A percentile compares a stretch with the other conserved stretches of the same genome.
phyloP scores from a whole-genome alignment of 2,113 vertebrate species.

The Onychorhynchus coronatus region DNA sequence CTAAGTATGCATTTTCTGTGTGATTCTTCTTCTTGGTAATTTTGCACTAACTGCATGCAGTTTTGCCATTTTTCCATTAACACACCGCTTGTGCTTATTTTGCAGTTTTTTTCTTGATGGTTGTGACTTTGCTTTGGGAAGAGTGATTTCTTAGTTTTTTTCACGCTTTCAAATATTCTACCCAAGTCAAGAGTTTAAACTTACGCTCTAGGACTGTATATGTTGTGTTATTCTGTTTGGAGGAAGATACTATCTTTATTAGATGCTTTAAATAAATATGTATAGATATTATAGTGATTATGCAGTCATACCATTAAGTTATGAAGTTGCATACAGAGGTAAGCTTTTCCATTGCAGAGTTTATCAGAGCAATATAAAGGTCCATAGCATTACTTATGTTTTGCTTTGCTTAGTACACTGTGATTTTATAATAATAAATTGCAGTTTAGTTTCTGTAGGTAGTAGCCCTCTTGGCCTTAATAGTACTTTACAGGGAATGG shows the following conservation, averaged over 20 bases:
- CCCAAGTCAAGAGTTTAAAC: neutral
- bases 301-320: neutral
- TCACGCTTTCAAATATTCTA: neutral
- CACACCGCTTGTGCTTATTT: conserved; percentile 13
- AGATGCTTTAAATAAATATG: neutral
- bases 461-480: neutral
- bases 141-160: neutral
- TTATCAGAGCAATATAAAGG: neutral
- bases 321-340: neutral
- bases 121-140: conserved; percentile 26
- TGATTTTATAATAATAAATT: neutral
- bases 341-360: neutral
- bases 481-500: neutral
- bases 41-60: conserved; percentile 75
- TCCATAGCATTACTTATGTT: neutral
- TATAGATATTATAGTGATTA: neutral
- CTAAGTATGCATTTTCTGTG: conserved; percentile 54
- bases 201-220: neutral
- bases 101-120: neutral
- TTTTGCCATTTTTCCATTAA: conserved; percentile 70
- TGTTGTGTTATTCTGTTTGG: neutral
- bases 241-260: neutral
- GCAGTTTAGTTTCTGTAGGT: neutral
- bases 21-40: conserved; percentile 64
- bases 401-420: neutral